Evolutionary conservation across 2,888 invertebrate species (phyloP), one percentile per base, ranked within the genome.

Genomic region (Clistopyga incitator): DNA sequence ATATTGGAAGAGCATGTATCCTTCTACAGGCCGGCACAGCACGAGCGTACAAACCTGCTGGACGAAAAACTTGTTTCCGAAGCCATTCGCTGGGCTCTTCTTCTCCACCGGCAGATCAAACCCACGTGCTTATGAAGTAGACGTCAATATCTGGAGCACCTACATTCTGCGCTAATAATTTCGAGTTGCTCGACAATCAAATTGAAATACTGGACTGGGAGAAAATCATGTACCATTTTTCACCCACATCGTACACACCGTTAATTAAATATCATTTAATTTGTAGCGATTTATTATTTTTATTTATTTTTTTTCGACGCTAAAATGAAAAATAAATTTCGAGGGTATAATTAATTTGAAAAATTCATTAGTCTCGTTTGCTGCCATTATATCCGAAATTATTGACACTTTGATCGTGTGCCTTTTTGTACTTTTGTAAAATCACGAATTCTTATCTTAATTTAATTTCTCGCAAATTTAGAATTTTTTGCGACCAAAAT

Each of bases 41-140:
- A 34, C 65, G 42, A 72, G 64, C 64, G 34, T 64, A 70, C n/a
- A 80, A 80, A 81, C 67, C 77, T 67, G 81, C 72, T 67, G 59
- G 25, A 78, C 72, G 67, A 81, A 81, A 81, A 81, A 81, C 77
- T 77, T 68, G 81, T 50, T 72, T 72, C 59, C 18, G 76, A 77
- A 65, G 67, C 47, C 65, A 52, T 68, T 72, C 15, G 50, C 81
- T 59, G 13, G n/a, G 61, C 59, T 25, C 72, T 38, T 74, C 52
- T 23, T 23, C 38, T 50, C 42, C 72, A 67, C 59, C 72, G 23
- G 68, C 59, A 50, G 52, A 67, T 56, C n/a, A 50, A 50, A 54
- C 18, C 50, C 77, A 77, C 77, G 72, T 81, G 81, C 10, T 70
- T 54, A 13, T 29, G 42, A 38, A 38, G 50, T 25, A 42, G 18